A percentile compares a stretch with the other conserved stretches of the same genome.
Conservation (phyloP, 2,797 vertebrate genomes). For the Spinibarbus caldwelli region DNA sequence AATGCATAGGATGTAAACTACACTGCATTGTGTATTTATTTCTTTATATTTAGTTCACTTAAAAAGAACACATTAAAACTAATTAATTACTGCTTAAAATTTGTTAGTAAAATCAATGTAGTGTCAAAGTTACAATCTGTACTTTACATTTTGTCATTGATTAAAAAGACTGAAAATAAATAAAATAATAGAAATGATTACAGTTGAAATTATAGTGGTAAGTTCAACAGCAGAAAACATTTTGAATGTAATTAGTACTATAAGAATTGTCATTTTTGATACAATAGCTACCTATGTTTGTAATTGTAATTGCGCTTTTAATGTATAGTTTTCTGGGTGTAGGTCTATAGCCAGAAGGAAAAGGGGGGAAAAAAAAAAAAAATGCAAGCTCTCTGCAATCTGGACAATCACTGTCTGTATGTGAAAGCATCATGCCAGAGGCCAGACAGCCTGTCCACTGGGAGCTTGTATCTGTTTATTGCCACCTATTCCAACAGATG, state of each 20-base stretch:
- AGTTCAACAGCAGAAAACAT: neutral
- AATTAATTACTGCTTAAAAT: neutral
- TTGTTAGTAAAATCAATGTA: neutral
- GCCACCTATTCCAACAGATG: neutral
- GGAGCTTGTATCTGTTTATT: slow-evolving; percentile 42
- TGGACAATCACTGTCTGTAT: slow-evolving; percentile 50
- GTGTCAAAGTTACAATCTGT: neutral
- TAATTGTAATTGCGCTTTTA: slow-evolving; percentile 10
- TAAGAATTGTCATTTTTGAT: neutral
- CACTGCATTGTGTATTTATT: neutral
- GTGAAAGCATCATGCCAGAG: slow-evolving; percentile 45
- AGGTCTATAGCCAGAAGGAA: slow-evolving; percentile 21
- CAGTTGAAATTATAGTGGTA: neutral
- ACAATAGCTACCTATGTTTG: neutral
- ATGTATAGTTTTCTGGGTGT: slow-evolving; percentile 9
- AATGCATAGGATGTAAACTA: neutral
- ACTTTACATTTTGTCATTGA: neutral
- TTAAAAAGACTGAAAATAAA: neutral
- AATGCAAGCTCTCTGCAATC: slow-evolving; percentile 1
- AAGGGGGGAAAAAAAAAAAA: neutral
- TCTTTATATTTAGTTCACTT: neutral
- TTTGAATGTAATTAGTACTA: neutral
- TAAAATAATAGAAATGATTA: neutral
- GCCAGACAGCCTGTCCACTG: slow-evolving; percentile 41
- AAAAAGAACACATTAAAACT: neutral